Conservation (phyloP, 2,797 vertebrate genomes). For the Rhabdomys pumilio region DNA sequence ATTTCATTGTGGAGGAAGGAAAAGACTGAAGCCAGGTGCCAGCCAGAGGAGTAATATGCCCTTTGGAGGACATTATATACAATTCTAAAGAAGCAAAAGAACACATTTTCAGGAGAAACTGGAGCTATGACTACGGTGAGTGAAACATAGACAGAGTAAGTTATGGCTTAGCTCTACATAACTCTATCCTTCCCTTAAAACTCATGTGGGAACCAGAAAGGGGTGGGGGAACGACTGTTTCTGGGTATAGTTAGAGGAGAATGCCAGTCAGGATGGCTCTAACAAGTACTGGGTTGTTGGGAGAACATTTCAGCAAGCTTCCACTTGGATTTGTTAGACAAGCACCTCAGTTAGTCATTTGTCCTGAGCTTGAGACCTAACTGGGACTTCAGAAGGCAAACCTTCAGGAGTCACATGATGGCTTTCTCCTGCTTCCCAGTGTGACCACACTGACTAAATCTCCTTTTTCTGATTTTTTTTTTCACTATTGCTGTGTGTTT, state of each 20-base stretch:
- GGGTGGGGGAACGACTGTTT: not conserved
- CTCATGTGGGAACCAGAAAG: not conserved
- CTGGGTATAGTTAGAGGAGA: too few relatives aligned
- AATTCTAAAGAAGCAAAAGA: not conserved
- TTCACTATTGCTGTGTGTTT: not conserved
- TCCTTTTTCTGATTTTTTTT: not conserved
- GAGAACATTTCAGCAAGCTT: not conserved
- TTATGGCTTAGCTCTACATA: not conserved
- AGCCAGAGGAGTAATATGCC: too few relatives aligned
- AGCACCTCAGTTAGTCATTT: not conserved
- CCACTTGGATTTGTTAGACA: not conserved
- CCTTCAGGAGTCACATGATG: not conserved
- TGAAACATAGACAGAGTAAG: not conserved
- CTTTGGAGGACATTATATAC: not conserved
- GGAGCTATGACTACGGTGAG: not conserved
- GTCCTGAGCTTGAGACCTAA: not conserved
- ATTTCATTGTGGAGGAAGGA: not conserved
- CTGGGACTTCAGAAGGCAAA: not conserved
- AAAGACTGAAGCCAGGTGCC: not conserved
- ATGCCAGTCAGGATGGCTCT: not conserved
- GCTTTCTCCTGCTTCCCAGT: not conserved
- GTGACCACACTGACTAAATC: not conserved
- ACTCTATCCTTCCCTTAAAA: not conserved
- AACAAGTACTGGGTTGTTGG: not conserved
- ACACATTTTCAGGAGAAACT: not conserved